Evolutionary conservation across 2,888 invertebrate genomes (phyloP), one percentile per base, ranked within the genome.

Genomic region (Emmelina monodactyla): DNA sequence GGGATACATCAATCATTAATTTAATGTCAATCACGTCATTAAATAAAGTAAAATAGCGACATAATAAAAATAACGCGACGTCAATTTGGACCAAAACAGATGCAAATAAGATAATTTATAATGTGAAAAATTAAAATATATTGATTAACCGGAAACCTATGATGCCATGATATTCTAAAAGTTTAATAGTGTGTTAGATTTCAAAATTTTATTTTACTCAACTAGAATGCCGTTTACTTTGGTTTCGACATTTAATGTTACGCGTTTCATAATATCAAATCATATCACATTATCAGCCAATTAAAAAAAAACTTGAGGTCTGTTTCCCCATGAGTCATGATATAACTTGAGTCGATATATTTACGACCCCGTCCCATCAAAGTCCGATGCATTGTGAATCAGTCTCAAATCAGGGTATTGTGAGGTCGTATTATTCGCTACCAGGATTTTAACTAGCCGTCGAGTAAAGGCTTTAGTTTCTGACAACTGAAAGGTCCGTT

Each of bases 401-500:
- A 34, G 30, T 37, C 35, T 34, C 10, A 11, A 29, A 34, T 39
- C 35, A 32, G 25, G 10, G 35, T 40, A 37, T 40, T 37, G 40
- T 40, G 11, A 25, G 25, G 33, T 11, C 12, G 35, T 28, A 35
- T 37, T 40, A 40, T 37, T 32, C n/a, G 33, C 32, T 15, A 13
- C n/a, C 25, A 25, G 25, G 25, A 25, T 6, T 14, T 11, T 25
- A 47, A 48, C 54, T 50, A 51, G 53, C 41, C 32, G 49, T 50
- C 45, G 53, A 59, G 53, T 50, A 54, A 47, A 49, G 53, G 46
- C 46, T 53, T 56, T 66, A 58, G 59, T 60, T 58, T 39, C 43
- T 49, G 68, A 68, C 66, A 66, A 62, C 51, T 62, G 59, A 66
- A 66, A 66, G 62, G 61, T 55, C 50, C 53, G 57, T 55, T 51